These are phyloP conservation scores for Halictus quadricinctus DNA, from an alignment of 2,888 invertebrate genomes.

Conservation along the genomic window DNA sequence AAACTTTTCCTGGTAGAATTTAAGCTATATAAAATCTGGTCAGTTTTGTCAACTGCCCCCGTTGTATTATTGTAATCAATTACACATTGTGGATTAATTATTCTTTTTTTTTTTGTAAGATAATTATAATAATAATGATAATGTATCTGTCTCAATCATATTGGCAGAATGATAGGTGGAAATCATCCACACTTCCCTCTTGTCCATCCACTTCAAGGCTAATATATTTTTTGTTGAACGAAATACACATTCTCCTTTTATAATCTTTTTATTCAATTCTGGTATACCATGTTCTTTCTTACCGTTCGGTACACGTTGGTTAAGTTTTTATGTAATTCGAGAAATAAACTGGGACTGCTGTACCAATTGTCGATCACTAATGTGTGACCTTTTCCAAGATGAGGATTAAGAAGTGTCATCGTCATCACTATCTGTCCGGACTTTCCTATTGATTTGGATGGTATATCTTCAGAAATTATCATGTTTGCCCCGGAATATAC, in stretches of 20 bases:
- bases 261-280: conserved; percentile 26
- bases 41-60: background rate
- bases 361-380: conserved; percentile 36
- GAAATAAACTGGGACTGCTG: conserved; percentile 25
- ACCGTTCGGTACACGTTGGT: conserved; percentile 44
- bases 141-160: background rate
- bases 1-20: background rate
- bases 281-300: conserved; percentile 30
- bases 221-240: conserved; percentile 26
- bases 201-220: conserved; percentile 36
- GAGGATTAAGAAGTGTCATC: conserved; percentile 20
- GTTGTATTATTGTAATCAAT: background rate
- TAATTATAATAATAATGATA: background rate
- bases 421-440: conserved; percentile 21
- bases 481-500: conserved; percentile 1
- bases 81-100: background rate
- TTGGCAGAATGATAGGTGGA: background rate
- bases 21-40: background rate
- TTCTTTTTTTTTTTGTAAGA: background rate
- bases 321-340: conserved; percentile 17
- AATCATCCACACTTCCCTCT: conserved; percentile 23
- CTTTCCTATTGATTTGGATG: conserved; percentile 31
- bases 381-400: conserved; percentile 22
- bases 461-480: conserved; percentile 20
- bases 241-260: conserved; percentile 35